Percentiles rank a stretch among this genome's conserved stretches.
Conservation (phyloP, 1,140 invertebrate species). For the Hylyphantes graminicola region DNA sequence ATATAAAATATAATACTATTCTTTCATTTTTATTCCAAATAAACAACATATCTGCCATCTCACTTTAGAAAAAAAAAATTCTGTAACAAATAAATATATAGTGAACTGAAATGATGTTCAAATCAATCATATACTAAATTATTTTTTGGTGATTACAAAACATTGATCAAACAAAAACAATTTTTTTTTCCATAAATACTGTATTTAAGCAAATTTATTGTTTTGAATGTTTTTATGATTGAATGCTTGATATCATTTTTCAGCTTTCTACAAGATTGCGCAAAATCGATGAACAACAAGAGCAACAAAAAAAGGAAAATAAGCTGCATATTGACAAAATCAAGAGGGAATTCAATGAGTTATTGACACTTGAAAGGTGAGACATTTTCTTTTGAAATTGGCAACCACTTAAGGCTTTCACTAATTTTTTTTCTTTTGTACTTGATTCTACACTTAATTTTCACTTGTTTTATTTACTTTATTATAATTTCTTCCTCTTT, state of each 20-base stretch:
- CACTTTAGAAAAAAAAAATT: too few species aligned
- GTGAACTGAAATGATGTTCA: too few species aligned
- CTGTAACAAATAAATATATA: too few species aligned
- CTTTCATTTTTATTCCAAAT: neutral
- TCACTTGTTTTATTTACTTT: too few species aligned
- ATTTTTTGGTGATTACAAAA: too few species aligned
- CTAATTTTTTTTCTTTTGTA: neutral
- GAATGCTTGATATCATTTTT: conserved; percentile 61
- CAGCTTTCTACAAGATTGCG: conserved; percentile 37
- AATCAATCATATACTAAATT: too few species aligned
- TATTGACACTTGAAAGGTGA: conserved; percentile 68
- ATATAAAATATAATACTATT: neutral
- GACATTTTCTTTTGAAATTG: neutral
- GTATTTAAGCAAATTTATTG: neutral
- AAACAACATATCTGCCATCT: too few species aligned
- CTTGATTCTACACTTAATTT: too few species aligned
- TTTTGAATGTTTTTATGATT: neutral
- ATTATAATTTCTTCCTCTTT: neutral
- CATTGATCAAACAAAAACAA: too few species aligned
- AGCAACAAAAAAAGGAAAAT: conserved; percentile 68
- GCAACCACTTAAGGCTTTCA: neutral
- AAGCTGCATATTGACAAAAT: conserved; percentile 68
- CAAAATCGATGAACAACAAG: conserved; percentile 62
- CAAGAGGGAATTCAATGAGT: conserved; percentile 69
- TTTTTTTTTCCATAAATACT: too few species aligned